Base-by-base conservation (phyloP, 2,113 vertebrate genomes). In the Propithecus coquereli region DNA sequence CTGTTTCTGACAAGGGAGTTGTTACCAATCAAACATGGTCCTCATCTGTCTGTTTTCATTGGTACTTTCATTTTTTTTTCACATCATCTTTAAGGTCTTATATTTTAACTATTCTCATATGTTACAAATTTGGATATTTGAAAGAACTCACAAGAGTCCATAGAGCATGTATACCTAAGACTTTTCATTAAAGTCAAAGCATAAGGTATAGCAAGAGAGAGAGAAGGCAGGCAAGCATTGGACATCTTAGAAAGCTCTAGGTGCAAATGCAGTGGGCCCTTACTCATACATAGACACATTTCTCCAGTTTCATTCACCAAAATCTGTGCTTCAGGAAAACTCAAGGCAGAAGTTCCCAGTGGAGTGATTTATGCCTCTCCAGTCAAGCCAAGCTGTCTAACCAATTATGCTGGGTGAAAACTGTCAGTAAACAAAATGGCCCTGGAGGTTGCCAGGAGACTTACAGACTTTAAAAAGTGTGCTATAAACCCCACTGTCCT, bases 321-420 rank as follows among this genome's bases (percentile, higher is more conserved):
- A 88, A 45, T 87, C 73, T 66, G 30, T 54, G 45, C 84, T 94
- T 57, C 47, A 94, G 80, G 87, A 94, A 61, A 87, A 50, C 71
- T 81, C 63, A 92, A 68, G 50, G 27, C 76, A 91, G 90, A 70
- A 37, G 66, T 81, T 91, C 76, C 85, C 52, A 71, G 6, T 45
- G 76, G 76, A 83, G 43, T 85, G 23, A 83, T 95, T 96, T 30
- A 87, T 20, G 34, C 11, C 52, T 66, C 37, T 74, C 37, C 87
- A 91, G 61, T 84, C 63, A 71, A 90, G 20, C 13, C 25, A 76
- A 40, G 25, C 43, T 77, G n/a, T 68, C 47, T 84, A 66, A 63
- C 9, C 14, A 14, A 87, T 90, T 94, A 90, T 59, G 4, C 52
- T 2, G 34, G 17, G 65, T 95, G 71, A 81, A 95, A 92, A 94